Conservation (phyloP, 2,797 vertebrate genomes). For the Taenioides sp. region DNA sequence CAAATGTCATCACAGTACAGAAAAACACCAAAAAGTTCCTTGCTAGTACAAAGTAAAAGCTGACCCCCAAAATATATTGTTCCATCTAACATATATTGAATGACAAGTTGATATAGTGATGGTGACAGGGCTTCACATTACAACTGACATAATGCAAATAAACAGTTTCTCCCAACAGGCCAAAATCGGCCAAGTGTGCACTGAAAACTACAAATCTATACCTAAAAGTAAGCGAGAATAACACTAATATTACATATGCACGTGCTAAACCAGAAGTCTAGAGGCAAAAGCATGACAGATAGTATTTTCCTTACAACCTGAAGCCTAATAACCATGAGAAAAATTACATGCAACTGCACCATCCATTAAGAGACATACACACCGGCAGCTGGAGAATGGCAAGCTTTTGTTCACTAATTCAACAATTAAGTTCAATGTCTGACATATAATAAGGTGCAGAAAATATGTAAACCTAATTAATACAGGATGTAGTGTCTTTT, state of each 20-base stretch:
- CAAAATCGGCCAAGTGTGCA: conserved; percentile 55
- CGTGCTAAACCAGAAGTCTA: conserved; percentile 68
- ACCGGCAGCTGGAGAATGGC: conserved; percentile 43
- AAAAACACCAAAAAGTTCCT: no score
- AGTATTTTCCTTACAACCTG: conserved; percentile 51
- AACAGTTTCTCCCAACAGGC: conserved; percentile 48
- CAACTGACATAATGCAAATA: no score
- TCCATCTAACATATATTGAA: no score
- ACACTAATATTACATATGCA: conserved; percentile 57
- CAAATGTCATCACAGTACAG: no score
- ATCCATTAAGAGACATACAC: conserved; percentile 53
- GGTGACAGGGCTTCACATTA: no score
- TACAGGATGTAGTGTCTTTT: neutral
- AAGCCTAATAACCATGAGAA: conserved; percentile 67
- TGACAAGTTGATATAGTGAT: no score
- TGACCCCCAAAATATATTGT: no score
- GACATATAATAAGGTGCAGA: conserved; percentile 35
- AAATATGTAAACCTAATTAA: conserved; percentile 19
- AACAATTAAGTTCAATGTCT: conserved; percentile 40
- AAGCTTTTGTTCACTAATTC: conserved; percentile 36
- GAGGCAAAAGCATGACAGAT: conserved; percentile 40
- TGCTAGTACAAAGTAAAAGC: no score
- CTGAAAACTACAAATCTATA: conserved; percentile 55
- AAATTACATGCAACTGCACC: conserved; percentile 69
- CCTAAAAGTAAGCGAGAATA: conserved; percentile 52